Evolutionary conservation across 2,888 invertebrate genomes (phyloP), one percentile per base, ranked within the genome.

Genomic region (Teleiodes luculella): DNA sequence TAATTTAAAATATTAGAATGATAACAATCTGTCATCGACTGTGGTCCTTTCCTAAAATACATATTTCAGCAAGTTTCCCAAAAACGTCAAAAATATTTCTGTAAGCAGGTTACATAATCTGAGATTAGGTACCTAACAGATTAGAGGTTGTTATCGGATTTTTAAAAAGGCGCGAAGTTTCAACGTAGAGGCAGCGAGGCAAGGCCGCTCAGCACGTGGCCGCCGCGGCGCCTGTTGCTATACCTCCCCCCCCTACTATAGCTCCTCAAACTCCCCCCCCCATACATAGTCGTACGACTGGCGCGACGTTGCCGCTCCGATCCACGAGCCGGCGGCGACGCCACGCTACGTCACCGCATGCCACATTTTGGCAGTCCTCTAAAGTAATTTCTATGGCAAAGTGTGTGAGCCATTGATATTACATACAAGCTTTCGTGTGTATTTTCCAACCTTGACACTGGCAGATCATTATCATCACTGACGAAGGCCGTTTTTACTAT

Each of bases 91-190:
- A n/a, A n/a, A n/a, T n/a, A n/a, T n/a, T n/a, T n/a, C n/a, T n/a
- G n/a, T n/a, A n/a, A n/a, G n/a, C n/a, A 5, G n/a, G 33, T 65
- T 76, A 74, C 72, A 67, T 70, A 68, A 71, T 66, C 58, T 61
- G 54, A 61, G 59, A 62, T 72, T 71, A 66, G 65, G 67, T 16
- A 28, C 36, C 46, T n/a, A 24, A 66, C 65, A 68, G 70, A 75
- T 78, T 76, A 76, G 73, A 73, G 67, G 73, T 70, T 74, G 73
- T 76, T 78, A 78, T 78, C 77, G 81, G 78, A 81, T n/a, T n/a
- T n/a, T n/a, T n/a, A 84, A 76, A 81, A 86, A 83, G 83, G 84
- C 83, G 84, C 84, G 81, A 85, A 83, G 83, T 78, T 80, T 78
- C 80, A 68, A 80, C 67, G 53, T 33, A 28, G 50, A 16, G 62